Evolutionary conservation across 2,888 invertebrate species (phyloP), one percentile per base, ranked within the genome.

Genomic region (Salpingus planirostris): DNA sequence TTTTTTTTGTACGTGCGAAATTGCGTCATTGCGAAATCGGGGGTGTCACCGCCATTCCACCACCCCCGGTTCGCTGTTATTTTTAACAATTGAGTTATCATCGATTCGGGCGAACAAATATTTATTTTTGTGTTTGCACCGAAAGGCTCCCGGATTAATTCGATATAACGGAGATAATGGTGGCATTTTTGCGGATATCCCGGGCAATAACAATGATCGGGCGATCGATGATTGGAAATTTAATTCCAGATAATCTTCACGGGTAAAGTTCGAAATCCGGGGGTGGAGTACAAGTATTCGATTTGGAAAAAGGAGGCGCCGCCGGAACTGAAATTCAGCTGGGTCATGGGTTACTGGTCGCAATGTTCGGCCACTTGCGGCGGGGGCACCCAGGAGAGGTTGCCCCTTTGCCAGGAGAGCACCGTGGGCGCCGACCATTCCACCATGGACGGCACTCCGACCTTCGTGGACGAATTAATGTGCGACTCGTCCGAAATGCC

Each of bases 251-350:
- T 83, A 33, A 74, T 86, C 47, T 80, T 80, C 60, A 77, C 81
- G 51, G 80, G 78, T 21, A 73, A 73, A 45, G 75, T 77, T 47
- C 75, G 76, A 42, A 89, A 89, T 60, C 83, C 85, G 0, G 89
- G 89, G 27, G 75, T 91, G 18, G 74, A 74, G 47, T 89, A 85
- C 66, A 85, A 88, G 60, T 91, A 89, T 68, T 88, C 84, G 0
- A 75, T 84, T 43, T 75, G 75, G 23, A 77, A 75, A 46, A 68
- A 69, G 32, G 71, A 79, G 53, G 67, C 68, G 6, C 69, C 70
- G 5, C 66, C 71, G 21, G 64, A 65, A 22, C 72, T 74, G 0
- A 72, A 72, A 43, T 81, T 79, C 65, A 65, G 69, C 27, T 91
- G 91, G 86, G 71, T 79, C 21, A 69, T 82, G 47, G 74, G 81